Evolutionary conservation across 2,113 vertebrate species (phyloP), one percentile per base, ranked within the genome.

Genomic region (Python bivittatus): DNA sequence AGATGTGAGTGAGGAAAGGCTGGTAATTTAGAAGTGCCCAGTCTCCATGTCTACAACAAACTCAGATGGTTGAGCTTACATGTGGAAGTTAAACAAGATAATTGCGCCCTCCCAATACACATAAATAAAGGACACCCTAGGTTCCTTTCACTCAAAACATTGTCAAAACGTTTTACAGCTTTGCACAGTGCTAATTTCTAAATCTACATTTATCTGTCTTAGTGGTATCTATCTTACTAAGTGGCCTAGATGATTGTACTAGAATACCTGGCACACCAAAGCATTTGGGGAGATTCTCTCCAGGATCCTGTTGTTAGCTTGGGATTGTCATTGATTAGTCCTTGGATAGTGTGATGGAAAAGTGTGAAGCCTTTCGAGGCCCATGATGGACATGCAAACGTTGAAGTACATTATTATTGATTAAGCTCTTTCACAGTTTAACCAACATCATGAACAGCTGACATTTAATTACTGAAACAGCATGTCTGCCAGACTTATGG

Each of bases 401-500:
- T 96, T 91, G 96, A 96, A 97, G 95, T 96, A 94, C 94, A 96
- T 96, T 95, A 93, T 96, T 95, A 97, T 96, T 96, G 96, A 96
- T 95, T 92, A 92, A 94, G 64, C 95, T 94, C 93, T 94, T 96
- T 89, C 90, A 94, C 57, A 95, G 94, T 95, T 97, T 96, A 96
- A 95, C 95, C 95, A 95, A 92, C 96, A 95, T 92, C 92, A 94
- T 96, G 95, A 96, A 95, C 96, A 96, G 96, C 96, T 97, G 96
- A 96, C 96, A 97, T 97, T 97, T 97, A 97, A 97, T 97, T 97
- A 97, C 96, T 95, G 95, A 96, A 97, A 96, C 96, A 91, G 94
- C 96, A 53, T 93, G 96, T 94, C 94, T 96, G 96, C 97, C 93
- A 91, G 86, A 95, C 91, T 88, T 96, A 96, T 96, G 94, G 95